Percentiles rank a stretch among this genome's conserved stretches.
These are phyloP conservation scores for Sphaerophoria taeniata DNA, from an alignment of 2,888 invertebrate genomes.

Conservation along the genomic window DNA sequence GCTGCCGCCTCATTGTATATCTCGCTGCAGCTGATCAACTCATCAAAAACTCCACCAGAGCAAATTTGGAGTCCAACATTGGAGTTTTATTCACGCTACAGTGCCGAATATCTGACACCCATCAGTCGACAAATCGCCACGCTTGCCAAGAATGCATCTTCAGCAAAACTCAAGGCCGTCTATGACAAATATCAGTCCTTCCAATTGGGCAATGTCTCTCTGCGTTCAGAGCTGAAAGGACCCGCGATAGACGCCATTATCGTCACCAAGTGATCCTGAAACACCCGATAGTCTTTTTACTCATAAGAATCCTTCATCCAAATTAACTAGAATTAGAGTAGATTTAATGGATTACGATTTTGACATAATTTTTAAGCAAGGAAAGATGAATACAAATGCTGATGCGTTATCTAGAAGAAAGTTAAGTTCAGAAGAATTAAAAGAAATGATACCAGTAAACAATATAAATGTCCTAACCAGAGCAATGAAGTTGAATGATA, in stretches of 20 bases:
- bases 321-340: no score
- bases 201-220: constrained; percentile 87
- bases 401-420: no score
- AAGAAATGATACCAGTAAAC: no score
- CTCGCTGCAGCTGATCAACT: constrained; percentile 80
- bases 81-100: constrained; percentile 90
- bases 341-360: no score
- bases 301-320: no score
- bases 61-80: constrained; percentile 90
- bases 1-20: constrained; percentile 81
- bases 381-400: no score
- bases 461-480: no score
- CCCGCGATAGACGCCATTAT: constrained; percentile 79
- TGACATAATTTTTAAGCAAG: no score
- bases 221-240: constrained; percentile 85
- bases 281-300: no score
- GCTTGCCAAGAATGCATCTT: constrained; percentile 87
- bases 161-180: constrained; percentile 88
- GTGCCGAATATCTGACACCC: constrained; percentile 87
- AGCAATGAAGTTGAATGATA: no score
- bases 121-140: constrained; percentile 88
- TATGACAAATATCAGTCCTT: constrained; percentile 86
- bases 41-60: constrained; percentile 80
- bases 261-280: no score
- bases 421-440: no score